These are phyloP conservation scores for Rhagonycha fulva DNA, from an alignment of 2,888 invertebrate species.

Conservation along the genomic window DNA sequence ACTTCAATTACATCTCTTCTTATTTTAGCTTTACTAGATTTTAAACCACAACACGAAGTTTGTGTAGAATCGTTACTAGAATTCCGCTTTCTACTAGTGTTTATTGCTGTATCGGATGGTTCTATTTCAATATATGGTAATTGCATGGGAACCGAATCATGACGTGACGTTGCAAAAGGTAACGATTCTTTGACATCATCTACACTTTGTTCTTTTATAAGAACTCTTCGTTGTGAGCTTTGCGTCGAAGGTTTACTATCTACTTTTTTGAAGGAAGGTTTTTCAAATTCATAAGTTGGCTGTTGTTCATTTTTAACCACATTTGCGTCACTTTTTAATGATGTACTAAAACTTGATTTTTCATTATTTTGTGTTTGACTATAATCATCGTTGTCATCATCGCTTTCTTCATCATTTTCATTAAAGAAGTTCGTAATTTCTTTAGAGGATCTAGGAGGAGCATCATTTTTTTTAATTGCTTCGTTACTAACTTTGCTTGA, in stretches of 20 bases:
- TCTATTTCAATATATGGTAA: neutral
- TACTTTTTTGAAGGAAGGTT: neutral
- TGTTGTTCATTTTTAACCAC: neutral
- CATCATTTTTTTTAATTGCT: neutral
- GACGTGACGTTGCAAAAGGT: neutral
- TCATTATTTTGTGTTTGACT: neutral
- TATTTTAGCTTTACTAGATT: neutral
- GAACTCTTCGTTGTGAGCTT: neutral
- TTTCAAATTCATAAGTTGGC: neutral
- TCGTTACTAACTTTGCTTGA: neutral
- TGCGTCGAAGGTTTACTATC: neutral
- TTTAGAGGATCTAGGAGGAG: neutral
- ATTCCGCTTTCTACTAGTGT: neutral
- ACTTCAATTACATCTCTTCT: neutral
- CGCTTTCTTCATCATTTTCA: neutral
- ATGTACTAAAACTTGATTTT: neutral
- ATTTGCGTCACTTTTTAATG: neutral
- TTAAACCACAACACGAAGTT: conserved; percentile 8
- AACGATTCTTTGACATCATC: neutral
- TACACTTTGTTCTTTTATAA: neutral
- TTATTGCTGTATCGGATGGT: neutral
- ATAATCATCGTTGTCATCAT: neutral
- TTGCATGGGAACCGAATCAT: neutral
- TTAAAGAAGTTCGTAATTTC: neutral
- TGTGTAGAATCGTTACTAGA: neutral